Base-by-base conservation (phyloP, 2,113 vertebrate genomes). In the Pangasianodon gigas region DNA sequence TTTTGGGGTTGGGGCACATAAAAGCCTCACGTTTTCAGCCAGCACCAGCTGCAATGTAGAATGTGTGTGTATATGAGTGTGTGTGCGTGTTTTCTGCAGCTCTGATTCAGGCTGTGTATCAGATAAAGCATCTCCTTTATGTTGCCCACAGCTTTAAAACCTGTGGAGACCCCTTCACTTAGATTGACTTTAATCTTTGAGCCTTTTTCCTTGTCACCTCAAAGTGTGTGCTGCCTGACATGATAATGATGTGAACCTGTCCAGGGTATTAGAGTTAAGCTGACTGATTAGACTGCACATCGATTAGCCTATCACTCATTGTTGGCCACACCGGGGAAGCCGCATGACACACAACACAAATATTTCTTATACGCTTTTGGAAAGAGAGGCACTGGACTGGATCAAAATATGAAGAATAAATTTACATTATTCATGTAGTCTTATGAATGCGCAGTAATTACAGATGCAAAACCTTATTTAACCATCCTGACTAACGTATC, bases 241-340 rank as follows among this genome's bases (percentile, higher is more conserved):
- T 96, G 95, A 95, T 96, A 96, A 96, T 96, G 95, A 95, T 95
- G 95, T 95, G 94, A 94, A 96, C 94, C 95, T 95, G 95, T 95
- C 94, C 92, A 93, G 91, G 94, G 95, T 95, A 95, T 96, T 96
- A 96, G 94, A 95, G 95, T 93, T 96, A 96, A 96, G 96, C 96
- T 95, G 94, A 85, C 93, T 96, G 95, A 96, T 96, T 96, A 95
- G 94, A 94, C 94, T 89, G 77, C 88, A 91, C 94, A 96, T 96
- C 93, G 95, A 96, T 96, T 96, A 93, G 91, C 94, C 94, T 93
- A 94, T 96, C 95, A 94, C 92, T 96, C 95, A 92, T 91, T 89
- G 81, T 90, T 92, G 93, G 93, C 92, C 91, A 69, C 88, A 92
- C 91, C 87, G 67, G 92, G 74, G 90, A 87, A 92, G 58, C 85